Evolutionary conservation across 1,140 invertebrate genomes (phyloP), one percentile per base, ranked within the genome.

Genomic region (Monomorium pharaonis): DNA sequence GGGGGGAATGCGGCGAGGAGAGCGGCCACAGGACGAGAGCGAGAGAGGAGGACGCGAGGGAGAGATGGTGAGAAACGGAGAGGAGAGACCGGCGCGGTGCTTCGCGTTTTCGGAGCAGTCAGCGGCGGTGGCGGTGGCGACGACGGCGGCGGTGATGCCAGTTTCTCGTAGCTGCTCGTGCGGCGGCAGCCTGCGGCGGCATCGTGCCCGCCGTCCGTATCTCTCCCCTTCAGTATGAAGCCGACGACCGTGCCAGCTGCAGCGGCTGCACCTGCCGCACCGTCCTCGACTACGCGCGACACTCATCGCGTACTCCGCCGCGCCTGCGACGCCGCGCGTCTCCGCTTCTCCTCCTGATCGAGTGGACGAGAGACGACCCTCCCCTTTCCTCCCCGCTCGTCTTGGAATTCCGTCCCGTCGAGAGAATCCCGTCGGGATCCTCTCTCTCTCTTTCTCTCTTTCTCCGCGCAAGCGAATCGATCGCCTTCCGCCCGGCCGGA

Each of bases 181-280:
- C 77, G 78, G 85, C 72, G 87, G 84, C 72, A 63, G 84, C 86
- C 77, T 69, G 77, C 76, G 88, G 78, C 88, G 74, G 86, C 90
- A 72, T 84, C 63, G 85, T 49, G 85, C 75, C 63, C 87, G 49
- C 63, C 63, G 76, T 21, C 56, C 51, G 65, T 65, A 78, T 70
- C 77, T 69, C 63, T 65, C 90, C 91, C 92, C 91, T 87, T 94
- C 92, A 94, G 94, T 95, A 92, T 91, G 91, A 92, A 93, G 91
- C 94, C 94, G 94, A 93, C 94, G 88, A 90, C 87, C 92, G 93
- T 87, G 91, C 89, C 90, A 91, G 83, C 85, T 88, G 92, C 89
- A 94, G 88, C 92, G 86, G 91, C 86, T 92, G 91, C 91, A 92
- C 87, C 88, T 92, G 91, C 89, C 90, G 90, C 65, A 42, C 37